These are phyloP conservation scores for Automeris io DNA, from an alignment of 2,888 invertebrate genomes.

Conservation along the genomic window DNA sequence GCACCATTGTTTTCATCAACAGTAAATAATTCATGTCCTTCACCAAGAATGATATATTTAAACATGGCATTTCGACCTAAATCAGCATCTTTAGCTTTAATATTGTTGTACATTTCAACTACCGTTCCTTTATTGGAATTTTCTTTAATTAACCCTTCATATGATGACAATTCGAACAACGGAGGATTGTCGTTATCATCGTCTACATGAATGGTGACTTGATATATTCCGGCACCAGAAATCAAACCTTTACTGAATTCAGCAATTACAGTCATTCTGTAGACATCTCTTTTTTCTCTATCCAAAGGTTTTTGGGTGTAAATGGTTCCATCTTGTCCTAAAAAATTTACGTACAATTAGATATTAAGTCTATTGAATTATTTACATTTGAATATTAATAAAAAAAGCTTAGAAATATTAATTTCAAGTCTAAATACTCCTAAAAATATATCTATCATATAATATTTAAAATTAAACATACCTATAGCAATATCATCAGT, in stretches of 20 bases:
- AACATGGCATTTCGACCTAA: conserved; percentile 82
- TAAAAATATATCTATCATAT: neutral
- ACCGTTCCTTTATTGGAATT: conserved; percentile 84
- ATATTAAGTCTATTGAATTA: neutral
- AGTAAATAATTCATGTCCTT: conserved; percentile 84
- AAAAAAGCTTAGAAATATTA: neutral
- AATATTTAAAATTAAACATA: conserved; percentile 23
- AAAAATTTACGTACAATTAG: conserved; percentile 16
- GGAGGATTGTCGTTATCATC: conserved; percentile 94
- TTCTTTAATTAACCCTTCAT: conserved; percentile 87
- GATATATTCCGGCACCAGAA: conserved; percentile 85
- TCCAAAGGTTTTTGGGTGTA: conserved; percentile 86
- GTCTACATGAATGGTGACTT: conserved; percentile 86
- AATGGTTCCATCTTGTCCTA: conserved; percentile 84
- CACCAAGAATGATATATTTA: conserved; percentile 82
- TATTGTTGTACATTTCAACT: conserved; percentile 81
- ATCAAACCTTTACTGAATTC: conserved; percentile 84
- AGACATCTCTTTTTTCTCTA: conserved; percentile 83
- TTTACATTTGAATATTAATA: conserved; percentile 5
- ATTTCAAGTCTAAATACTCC: too few species aligned
- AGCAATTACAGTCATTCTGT: conserved; percentile 87
- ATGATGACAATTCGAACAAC: conserved; percentile 81
- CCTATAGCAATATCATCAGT: conserved; percentile 87
- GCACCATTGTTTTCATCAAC: conserved; percentile 81
- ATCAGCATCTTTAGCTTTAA: conserved; percentile 85